Evolutionary conservation across 2,888 invertebrate genomes (phyloP).

Genomic region (Thereva unica): DNA sequence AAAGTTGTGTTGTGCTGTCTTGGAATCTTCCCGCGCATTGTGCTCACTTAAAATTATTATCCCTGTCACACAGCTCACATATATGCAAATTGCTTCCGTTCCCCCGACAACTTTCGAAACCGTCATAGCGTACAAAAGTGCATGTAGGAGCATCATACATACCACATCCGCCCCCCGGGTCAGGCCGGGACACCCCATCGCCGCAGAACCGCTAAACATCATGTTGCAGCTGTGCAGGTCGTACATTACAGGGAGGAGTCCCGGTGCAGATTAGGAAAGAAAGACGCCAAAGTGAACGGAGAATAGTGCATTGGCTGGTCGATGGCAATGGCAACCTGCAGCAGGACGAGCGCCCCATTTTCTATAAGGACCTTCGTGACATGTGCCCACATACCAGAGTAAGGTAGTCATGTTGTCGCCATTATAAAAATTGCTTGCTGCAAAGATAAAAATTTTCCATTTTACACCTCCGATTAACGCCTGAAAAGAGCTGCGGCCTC

Average conservation of each 20-base stretch:
- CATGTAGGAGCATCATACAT: neutral
- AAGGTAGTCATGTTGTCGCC: slow-evolving; percentile 22
- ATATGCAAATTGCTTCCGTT: slow-evolving; percentile 36
- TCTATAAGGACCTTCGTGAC: too few species aligned
- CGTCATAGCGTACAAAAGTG: slow-evolving; percentile 17
- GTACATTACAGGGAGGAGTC: neutral
- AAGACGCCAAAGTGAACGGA: slow-evolving; percentile 22
- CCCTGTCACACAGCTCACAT: slow-evolving; percentile 29
- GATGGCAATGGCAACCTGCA: slow-evolving; percentile 4
- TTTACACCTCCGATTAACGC: slow-evolving; percentile 25
- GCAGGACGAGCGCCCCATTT: too few species aligned
- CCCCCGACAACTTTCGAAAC: slow-evolving; percentile 19
- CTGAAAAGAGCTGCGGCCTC: neutral
- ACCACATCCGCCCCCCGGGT: too few species aligned
- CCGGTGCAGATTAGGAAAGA: slow-evolving; percentile 22
- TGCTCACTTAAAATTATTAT: slow-evolving; percentile 31
- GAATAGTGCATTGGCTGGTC: slow-evolving; percentile 26
- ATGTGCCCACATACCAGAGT: too few species aligned
- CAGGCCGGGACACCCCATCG: too few species aligned
- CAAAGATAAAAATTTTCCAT: slow-evolving; percentile 18
- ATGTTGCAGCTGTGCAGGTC: neutral
- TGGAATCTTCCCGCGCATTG: neutral
- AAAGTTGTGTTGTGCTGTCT: slow-evolving; percentile 26
- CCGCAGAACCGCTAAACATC: too few species aligned
- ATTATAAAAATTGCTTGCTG: slow-evolving; percentile 30